Evolutionary conservation across 1,140 invertebrate genomes (phyloP).

Genomic region (Drosophila suzukii): DNA sequence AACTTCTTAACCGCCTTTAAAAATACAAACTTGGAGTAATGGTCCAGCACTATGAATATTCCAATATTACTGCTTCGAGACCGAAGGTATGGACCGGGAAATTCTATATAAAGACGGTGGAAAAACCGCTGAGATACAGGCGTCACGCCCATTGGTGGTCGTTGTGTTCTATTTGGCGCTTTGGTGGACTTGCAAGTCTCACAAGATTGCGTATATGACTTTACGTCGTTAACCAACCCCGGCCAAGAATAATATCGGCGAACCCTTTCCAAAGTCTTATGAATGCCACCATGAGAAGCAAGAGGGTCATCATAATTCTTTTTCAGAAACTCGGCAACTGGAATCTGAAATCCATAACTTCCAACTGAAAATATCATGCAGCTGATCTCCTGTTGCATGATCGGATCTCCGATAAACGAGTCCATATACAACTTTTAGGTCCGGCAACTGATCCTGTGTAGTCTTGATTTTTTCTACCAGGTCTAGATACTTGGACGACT

Average conservation of each 20-base stretch:
- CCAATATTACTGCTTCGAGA: constrained; percentile 14
- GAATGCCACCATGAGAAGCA: constrained; percentile 5
- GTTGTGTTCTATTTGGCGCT: constrained; percentile 2
- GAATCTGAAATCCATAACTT: too few species aligned
- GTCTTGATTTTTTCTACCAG: too few species aligned
- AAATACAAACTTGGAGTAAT: constrained; percentile 31
- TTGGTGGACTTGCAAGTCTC: constrained; percentile 15
- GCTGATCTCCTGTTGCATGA: too few species aligned
- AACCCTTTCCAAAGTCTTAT: background rate
- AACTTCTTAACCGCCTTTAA: constrained; percentile 26
- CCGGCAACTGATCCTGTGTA: background rate
- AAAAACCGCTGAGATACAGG: constrained; percentile 4
- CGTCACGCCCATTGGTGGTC: too few species aligned
- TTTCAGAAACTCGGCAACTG: too few species aligned
- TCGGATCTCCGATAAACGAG: too few species aligned
- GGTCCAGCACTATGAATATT: constrained; percentile 28
- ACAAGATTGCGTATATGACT: constrained; percentile 10
- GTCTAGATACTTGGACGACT: background rate
- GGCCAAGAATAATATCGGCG: constrained; percentile 3
- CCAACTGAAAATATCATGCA: too few species aligned
- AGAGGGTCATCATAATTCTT: too few species aligned
- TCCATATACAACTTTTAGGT: too few species aligned
- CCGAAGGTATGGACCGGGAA: constrained; percentile 33
- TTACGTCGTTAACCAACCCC: constrained; percentile 1
- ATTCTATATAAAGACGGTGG: constrained; percentile 35